Evolutionary conservation across 2,888 invertebrate genomes (phyloP).

Genomic region (Epinotia nisella): DNA sequence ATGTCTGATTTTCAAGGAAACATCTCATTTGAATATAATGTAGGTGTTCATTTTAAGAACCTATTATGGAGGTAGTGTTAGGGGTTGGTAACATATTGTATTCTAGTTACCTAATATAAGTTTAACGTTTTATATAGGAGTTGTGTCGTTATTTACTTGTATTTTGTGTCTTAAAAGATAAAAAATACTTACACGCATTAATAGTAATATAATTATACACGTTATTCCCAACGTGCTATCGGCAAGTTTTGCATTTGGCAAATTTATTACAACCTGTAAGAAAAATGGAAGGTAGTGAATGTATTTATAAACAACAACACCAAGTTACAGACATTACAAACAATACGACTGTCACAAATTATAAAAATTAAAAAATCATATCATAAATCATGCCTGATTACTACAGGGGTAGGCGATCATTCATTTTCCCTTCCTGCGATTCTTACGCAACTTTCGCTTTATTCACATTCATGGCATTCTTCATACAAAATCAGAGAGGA

Average conservation of each 20-base stretch:
- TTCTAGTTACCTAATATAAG: not conserved
- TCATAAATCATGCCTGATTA: no score
- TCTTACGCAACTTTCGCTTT: no score
- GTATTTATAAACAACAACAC: not conserved
- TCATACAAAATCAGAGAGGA: no score
- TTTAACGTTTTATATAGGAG: not conserved
- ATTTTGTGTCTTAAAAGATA: not conserved
- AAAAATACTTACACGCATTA: slow-evolving; percentile 88
- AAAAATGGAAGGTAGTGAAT: slow-evolving; percentile 31
- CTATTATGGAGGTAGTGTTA: not conserved
- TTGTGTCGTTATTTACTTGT: not conserved
- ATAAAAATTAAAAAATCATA: no score
- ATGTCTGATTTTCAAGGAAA: slow-evolving; percentile 15
- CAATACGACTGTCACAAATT: no score
- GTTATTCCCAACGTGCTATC: slow-evolving; percentile 89
- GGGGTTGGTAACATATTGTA: no score
- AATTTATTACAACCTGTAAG: slow-evolving; percentile 86
- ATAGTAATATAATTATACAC: slow-evolving; percentile 89
- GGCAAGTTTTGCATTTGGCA: slow-evolving; percentile 87
- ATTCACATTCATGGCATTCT: no score
- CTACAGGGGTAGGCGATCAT: no score
- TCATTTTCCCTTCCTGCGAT: no score
- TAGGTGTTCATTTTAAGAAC: not conserved
- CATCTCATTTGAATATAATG: not conserved
- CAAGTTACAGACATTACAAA: no score